Conservation (phyloP, 1,140 invertebrate genomes). For the Calephelis virginiensis region DNA sequence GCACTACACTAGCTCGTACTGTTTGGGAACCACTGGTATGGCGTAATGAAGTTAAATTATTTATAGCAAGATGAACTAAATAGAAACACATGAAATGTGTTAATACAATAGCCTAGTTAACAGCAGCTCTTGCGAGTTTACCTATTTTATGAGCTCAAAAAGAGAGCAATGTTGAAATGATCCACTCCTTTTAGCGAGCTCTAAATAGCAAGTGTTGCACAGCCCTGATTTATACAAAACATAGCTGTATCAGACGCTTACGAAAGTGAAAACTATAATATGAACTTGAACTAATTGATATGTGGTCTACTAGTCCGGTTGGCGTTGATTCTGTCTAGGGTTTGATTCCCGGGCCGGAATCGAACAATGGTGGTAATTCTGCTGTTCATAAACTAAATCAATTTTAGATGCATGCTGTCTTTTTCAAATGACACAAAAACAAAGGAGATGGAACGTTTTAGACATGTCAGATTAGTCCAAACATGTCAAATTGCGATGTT, state of each 20-base stretch:
- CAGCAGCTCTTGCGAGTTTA: constrained; percentile 2
- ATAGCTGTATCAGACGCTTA: neutral
- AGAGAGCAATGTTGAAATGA: constrained; percentile 18
- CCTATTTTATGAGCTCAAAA: constrained; percentile 5
- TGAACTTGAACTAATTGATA: no score
- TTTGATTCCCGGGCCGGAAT: no score
- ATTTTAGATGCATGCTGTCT: no score
- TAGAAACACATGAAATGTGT: neutral
- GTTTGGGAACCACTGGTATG: no score
- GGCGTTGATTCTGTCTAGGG: no score
- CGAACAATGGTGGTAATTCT: no score
- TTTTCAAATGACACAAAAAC: no score
- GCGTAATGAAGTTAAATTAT: neutral
- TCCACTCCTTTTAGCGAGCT: constrained; percentile 2
- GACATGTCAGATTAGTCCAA: no score
- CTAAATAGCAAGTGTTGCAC: constrained; percentile 9
- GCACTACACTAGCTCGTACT: neutral
- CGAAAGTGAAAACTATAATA: neutral
- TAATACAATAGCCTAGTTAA: constrained; percentile 10
- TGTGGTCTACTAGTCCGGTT: no score
- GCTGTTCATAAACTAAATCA: no score
- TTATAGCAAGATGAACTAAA: neutral
- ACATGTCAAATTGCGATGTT: no score
- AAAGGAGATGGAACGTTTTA: no score
- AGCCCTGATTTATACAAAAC: constrained; percentile 1